These are phyloP conservation scores for Lemur catta DNA, from an alignment of 2,797 vertebrate genomes.

Conservation along the genomic window DNA sequence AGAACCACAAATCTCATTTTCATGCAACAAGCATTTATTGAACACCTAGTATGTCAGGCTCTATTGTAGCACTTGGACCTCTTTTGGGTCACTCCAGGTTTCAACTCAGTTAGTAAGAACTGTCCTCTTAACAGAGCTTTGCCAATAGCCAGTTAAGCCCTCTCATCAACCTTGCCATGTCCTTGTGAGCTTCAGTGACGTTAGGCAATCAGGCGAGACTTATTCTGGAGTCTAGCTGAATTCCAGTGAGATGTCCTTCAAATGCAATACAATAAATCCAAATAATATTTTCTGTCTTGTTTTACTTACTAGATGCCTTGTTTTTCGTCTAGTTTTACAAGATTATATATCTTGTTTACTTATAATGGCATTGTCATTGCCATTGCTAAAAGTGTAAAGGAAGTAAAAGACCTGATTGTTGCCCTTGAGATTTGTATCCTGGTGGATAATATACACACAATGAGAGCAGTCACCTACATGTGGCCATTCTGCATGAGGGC, in stretches of 20 bases:
- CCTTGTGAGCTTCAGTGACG: conserved; percentile 35
- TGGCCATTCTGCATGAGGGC: not conserved
- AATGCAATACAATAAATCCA: not conserved
- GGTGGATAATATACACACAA: no score
- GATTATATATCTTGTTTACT: not conserved
- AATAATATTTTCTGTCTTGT: not conserved
- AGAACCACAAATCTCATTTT: not conserved
- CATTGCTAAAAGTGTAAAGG: not conserved
- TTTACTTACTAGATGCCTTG: not conserved
- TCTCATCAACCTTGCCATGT: not conserved
- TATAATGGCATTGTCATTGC: not conserved
- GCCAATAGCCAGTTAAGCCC: not conserved
- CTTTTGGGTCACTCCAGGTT: not conserved
- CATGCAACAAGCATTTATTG: not conserved
- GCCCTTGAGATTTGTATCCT: not conserved
- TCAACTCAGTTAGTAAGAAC: not conserved
- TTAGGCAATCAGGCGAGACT: not conserved
- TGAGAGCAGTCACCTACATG: not conserved
- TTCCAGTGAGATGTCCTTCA: not conserved
- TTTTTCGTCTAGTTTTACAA: not conserved
- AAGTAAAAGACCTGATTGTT: not conserved
- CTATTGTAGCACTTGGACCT: not conserved
- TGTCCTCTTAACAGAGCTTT: not conserved
- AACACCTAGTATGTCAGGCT: not conserved
- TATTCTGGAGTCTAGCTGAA: not conserved